Evolutionary conservation across 2,888 invertebrate species (phyloP).

Genomic region (Zaprionus bogoriensis): DNA sequence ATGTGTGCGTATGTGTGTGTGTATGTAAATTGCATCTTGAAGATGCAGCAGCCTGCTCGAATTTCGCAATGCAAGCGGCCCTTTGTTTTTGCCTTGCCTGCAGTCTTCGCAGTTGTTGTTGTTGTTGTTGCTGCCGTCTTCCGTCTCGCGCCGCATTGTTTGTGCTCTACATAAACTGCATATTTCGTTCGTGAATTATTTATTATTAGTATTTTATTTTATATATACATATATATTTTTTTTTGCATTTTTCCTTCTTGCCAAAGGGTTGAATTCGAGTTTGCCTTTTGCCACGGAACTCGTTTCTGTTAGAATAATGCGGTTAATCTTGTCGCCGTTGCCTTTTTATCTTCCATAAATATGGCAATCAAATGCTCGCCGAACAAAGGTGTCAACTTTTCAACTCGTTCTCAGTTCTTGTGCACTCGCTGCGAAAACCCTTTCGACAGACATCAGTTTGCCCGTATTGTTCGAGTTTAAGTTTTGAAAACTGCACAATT

Average conservation of each 20-base stretch:
- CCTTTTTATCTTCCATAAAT: conserved; percentile 74
- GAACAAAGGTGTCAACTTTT: conserved; percentile 71
- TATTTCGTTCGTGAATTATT: conserved; percentile 34
- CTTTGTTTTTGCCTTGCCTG: conserved; percentile 57
- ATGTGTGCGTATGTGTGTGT: background rate
- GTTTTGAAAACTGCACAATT: no score
- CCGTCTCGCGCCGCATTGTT: conserved; percentile 48
- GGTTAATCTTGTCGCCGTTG: conserved; percentile 79
- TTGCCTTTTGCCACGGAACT: conserved; percentile 50
- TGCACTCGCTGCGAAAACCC: background rate
- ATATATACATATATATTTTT: conserved; percentile 6
- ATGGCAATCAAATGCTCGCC: conserved; percentile 76
- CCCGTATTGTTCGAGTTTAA: no score
- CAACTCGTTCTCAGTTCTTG: conserved; percentile 26
- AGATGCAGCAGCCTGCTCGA: conserved; percentile 64
- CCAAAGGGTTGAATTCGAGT: conserved; percentile 62
- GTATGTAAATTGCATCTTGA: conserved; percentile 70
- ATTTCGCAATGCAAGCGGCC: conserved; percentile 58
- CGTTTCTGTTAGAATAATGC: conserved; percentile 74
- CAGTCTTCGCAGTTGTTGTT: conserved; percentile 43
- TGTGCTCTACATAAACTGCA: conserved; percentile 25
- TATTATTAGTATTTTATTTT: conserved; percentile 28
- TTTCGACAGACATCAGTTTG: no score
- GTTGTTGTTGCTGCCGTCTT: conserved; percentile 25
- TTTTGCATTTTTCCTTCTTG: conserved; percentile 8